Base-by-base conservation (phyloP, 2,888 invertebrate species). In the Cheiracanthium punctorium region DNA sequence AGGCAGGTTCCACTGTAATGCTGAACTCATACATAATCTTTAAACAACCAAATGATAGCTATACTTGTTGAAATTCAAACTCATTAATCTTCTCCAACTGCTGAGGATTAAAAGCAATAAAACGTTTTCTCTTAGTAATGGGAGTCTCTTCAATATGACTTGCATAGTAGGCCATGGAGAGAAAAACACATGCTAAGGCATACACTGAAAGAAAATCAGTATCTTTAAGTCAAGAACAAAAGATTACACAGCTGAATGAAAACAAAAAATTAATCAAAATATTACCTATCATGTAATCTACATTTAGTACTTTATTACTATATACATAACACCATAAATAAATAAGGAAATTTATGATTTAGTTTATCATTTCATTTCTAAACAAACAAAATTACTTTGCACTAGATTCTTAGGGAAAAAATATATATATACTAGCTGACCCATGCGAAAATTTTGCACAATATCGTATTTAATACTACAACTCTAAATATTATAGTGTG, bases 111-210 rank as follows among this genome's bases (percentile, higher is more conserved):
- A 94, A 92, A 7, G 93, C 91, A 30, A 94, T 91, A 88, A 94
- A 94, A 80, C 93, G 91, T 81, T 91, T 91, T 69, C 93, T 91
- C 14, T 92, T 91, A 1, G 93, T 93, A 64, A 94, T 88, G 0
- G 94, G 94, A 41, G 93, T 92, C 70, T 91, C 92, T 89, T 93
- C 91, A 14, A 93, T 80, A 89, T 94, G 93, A 10, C 90, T 90
- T 30, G 89, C 48, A 88, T 92, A 93, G 89, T 92, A 90, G 24
- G 87, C 52, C 1, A 73, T 0, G 24, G 77, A 85, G 29, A 88
- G 17, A 0, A 52, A 5, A 69, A 69, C 29, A n/a, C 32, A 29
- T n/a, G 65, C 30, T 17, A 75, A 58, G 14, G 74, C 10, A 4
- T 17, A 24, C 48, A 75, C 86, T 86, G 52, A 20, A 85, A 74